Conservation (phyloP, 2,888 invertebrate genomes). For the Megamerina dolium region DNA sequence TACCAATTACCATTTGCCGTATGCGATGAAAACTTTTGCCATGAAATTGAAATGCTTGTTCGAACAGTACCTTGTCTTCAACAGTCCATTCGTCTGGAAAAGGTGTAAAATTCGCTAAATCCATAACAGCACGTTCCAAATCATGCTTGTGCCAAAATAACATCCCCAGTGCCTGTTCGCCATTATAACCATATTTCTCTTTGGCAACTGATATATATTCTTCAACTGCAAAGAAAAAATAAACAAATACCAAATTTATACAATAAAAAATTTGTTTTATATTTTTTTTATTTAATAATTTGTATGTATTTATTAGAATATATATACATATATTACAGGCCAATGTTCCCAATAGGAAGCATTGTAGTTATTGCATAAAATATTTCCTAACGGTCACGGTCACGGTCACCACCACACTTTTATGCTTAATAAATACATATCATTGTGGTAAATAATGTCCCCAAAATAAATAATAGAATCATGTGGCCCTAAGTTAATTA, state of each 20-base stretch:
- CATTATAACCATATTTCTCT: conserved; percentile 96
- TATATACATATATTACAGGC: too few species aligned
- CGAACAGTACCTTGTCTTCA: conserved; percentile 96
- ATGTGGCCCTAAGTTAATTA: too few species aligned
- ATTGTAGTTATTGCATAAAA: too few species aligned
- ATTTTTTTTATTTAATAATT: too few species aligned
- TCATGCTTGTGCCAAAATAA: conserved; percentile 98
- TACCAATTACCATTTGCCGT: conserved; percentile 80
- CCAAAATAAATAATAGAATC: too few species aligned
- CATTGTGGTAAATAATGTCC: too few species aligned
- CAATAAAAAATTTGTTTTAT: too few species aligned
- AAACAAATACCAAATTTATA: not conserved
- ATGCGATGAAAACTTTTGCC: conserved; percentile 97
- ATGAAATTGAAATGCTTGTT: conserved; percentile 96
- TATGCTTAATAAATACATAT: too few species aligned
- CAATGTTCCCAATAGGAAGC: too few species aligned
- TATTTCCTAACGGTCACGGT: not conserved
- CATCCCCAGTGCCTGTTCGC: conserved; percentile 96
- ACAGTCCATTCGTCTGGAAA: conserved; percentile 98
- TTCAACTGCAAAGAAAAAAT: conserved; percentile 64
- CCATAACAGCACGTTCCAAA: conserved; percentile 82
- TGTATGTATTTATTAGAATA: too few species aligned
- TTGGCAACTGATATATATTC: conserved; percentile 91
- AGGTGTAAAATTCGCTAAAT: conserved; percentile 93
- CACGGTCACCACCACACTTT: not conserved